Percentiles rank a stretch among this genome's conserved stretches.
Evolutionary conservation across 2,113 vertebrate species (phyloP).

Genomic region (Megaceryle torquata): DNA sequence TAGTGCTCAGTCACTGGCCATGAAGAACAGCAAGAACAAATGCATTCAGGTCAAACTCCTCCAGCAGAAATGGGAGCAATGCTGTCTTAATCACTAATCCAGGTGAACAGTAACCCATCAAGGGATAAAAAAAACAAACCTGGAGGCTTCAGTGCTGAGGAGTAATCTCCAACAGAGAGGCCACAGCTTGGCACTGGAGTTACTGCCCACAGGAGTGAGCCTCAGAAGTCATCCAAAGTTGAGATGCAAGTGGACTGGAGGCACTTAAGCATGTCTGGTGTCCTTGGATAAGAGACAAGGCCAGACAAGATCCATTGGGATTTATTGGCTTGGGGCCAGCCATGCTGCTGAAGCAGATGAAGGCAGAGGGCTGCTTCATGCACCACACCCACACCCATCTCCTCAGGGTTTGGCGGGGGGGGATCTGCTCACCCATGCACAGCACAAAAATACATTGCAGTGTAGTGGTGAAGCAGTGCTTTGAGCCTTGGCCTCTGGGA

Average conservation of each 20-base stretch:
- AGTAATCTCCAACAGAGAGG: neutral
- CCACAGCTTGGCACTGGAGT: neutral
- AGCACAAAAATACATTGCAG: neutral
- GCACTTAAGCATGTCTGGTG: neutral
- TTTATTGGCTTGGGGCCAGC: neutral
- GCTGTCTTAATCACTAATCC: conserved; percentile 9
- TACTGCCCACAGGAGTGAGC: neutral
- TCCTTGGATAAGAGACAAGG: neutral
- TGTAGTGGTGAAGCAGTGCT: neutral
- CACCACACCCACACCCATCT: neutral
- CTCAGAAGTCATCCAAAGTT: neutral
- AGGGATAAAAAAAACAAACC: neutral
- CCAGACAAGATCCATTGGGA: neutral
- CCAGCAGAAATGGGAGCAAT: neutral
- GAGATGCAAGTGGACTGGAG: neutral
- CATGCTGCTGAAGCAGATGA: neutral
- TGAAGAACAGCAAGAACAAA: neutral
- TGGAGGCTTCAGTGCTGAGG: neutral
- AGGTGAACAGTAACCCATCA: neutral
- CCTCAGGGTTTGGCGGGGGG: neutral
- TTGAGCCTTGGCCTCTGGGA: neutral
- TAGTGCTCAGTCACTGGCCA: neutral
- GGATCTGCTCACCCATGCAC: neutral
- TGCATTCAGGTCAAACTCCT: neutral
- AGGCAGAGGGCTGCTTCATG: neutral